Conservation (phyloP, 2,113 vertebrate species). For the Phylloscopus trochilus region DNA sequence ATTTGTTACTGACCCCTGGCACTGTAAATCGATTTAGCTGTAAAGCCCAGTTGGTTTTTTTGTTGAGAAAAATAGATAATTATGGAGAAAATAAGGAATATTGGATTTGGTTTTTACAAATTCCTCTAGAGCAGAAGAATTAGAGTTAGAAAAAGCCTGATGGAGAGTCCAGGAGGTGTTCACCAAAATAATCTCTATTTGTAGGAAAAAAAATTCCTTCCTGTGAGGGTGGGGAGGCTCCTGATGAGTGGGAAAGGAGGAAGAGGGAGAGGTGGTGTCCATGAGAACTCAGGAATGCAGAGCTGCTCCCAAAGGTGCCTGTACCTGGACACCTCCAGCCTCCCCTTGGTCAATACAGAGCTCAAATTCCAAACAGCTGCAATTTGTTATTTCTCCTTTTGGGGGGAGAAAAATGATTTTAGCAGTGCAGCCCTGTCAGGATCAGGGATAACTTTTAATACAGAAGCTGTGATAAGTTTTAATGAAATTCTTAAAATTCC, state of each 20-base stretch:
- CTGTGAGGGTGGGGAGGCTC: not conserved
- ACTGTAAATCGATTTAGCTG: not conserved
- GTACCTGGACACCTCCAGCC: not conserved
- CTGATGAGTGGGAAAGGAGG: not conserved
- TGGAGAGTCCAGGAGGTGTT: not conserved
- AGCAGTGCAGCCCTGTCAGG: not conserved
- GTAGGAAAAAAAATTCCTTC: not conserved
- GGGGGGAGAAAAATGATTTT: not conserved
- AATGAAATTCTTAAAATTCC: not conserved
- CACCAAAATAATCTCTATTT: not conserved
- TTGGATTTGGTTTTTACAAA: not conserved
- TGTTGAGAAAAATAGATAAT: not conserved
- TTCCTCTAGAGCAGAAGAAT: not conserved
- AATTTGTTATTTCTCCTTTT: not conserved
- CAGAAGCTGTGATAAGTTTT: not conserved
- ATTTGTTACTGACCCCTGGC: not conserved
- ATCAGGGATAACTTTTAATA: not conserved
- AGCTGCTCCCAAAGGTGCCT: not conserved
- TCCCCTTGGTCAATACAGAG: not conserved
- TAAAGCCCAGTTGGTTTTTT: not conserved
- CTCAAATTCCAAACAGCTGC: not conserved
- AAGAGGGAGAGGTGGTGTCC: not conserved
- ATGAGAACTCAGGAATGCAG: rapidly evolving
- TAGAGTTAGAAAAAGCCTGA: not conserved
- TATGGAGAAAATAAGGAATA: not conserved